Evolutionary conservation across 2,113 vertebrate species (phyloP), one percentile per base, ranked within the genome.

Genomic region (Takifugu bimaculatus): DNA sequence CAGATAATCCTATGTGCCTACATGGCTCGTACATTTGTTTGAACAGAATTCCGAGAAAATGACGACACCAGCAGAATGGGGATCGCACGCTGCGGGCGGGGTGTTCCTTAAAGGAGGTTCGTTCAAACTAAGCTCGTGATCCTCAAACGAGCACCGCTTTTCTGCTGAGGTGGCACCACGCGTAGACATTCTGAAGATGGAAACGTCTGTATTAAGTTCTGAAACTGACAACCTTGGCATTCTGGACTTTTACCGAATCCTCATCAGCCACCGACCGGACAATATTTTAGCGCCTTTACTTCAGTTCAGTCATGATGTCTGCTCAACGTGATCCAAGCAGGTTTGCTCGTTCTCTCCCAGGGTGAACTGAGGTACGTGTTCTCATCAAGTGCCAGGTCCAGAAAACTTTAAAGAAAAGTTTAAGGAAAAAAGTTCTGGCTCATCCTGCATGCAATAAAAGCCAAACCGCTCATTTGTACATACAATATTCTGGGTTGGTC

Each of bases 361-460:
- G 35, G 35, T 39, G 35, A 39, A 39, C 35, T 39, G 35, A 39
- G 35, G 35, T 39, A 39, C 35, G 54, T n/a, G 51, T 53, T 9
- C 25, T 70, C 25, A 70, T 78, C 63, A 67, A 72, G 69, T 82
- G 75, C 75, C 78, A 68, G 62, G 71, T 50, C 50, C 62, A 75
- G 71, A 81, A 72, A 72, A 72, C 69, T 75, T 58, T 25, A 59
- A 54, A 27, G 63, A 65, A 61, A 74, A 57, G 63, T 68, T 57
- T 72, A 35, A 68, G 56, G 61, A 57, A 44, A 20, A 65, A 68
- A 54, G 27, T 70, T 65, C 77, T 83, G 73, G 81, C 76, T 70
- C 69, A 72, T 84, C 80, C 63, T 86, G 88, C 88, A 91, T 91
- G 89, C 83, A 87, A 86, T 86, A 85, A 50, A 80, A 79, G 58